Conservation (phyloP, 2,113 vertebrate species). For the Pipa parva region DNA sequence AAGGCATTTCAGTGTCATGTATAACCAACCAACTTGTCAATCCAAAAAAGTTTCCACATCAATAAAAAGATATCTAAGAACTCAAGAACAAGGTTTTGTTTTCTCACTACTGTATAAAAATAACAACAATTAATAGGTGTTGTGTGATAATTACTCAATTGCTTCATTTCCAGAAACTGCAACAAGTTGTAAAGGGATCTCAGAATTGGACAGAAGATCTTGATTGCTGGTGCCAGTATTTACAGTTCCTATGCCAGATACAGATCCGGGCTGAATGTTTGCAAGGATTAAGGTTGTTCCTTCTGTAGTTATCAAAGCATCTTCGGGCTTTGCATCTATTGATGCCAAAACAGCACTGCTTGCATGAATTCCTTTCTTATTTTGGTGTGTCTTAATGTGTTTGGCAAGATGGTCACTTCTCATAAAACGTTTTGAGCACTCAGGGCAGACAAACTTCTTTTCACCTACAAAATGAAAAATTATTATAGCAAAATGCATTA, state of each 20-base stretch:
- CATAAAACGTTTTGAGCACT: constrained; percentile 99
- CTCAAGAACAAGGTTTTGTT: constrained; percentile 77
- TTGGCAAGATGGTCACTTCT: constrained; percentile 98
- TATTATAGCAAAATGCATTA: constrained; percentile 12
- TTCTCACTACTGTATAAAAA: constrained; percentile 85
- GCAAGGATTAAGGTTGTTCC: constrained; percentile 98
- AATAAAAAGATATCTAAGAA: constrained; percentile 91
- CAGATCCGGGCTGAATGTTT: constrained; percentile 93
- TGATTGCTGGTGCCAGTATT: constrained; percentile 82
- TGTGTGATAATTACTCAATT: constrained; percentile 90
- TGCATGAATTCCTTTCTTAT: constrained; percentile 95
- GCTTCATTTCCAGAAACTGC: constrained; percentile 92
- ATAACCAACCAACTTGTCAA: constrained; percentile 91
- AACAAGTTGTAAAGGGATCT: constrained; percentile 97
- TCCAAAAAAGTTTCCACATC: constrained; percentile 85
- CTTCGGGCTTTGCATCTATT: constrained; percentile 85
- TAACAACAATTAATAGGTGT: constrained; percentile 85
- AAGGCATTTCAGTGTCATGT: constrained; percentile 99
- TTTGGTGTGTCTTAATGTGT: constrained; percentile 99
- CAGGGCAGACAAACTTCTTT: constrained; percentile 98
- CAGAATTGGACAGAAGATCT: constrained; percentile 93
- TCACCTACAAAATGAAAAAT: constrained; percentile 72
- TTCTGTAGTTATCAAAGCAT: constrained; percentile 91
- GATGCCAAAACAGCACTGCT: constrained; percentile 85
- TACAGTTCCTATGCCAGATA: constrained; percentile 87